phyloP scores from a whole-genome alignment of 2,797 vertebrate species.

The Poecilia wingei region DNA sequence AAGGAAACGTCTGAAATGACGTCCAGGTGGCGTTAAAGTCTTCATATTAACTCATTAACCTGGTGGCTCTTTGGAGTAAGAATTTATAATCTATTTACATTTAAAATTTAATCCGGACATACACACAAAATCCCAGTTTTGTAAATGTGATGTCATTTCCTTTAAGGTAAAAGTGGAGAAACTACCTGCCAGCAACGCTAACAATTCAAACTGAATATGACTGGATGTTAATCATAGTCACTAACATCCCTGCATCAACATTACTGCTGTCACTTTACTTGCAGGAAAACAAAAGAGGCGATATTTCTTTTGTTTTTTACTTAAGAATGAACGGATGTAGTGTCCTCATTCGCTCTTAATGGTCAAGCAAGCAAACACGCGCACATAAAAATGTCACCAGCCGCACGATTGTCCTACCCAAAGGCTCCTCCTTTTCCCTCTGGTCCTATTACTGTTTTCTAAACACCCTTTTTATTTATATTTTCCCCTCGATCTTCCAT shows the following conservation, averaged over 20 bases:
- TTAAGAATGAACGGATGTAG: slow-evolving; percentile 14
- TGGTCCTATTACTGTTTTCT: slow-evolving; percentile 38
- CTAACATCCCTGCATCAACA: background rate
- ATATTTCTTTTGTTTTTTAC: slow-evolving; percentile 17
- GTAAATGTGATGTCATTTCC: background rate
- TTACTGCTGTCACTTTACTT: background rate
- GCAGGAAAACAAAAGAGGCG: background rate
- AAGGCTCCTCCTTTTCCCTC: slow-evolving; percentile 29
- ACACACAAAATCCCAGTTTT: background rate
- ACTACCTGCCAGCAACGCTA: slow-evolving; percentile 1
- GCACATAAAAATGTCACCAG: slow-evolving; percentile 63
- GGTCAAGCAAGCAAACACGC: slow-evolving; percentile 59
- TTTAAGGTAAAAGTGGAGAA: background rate
- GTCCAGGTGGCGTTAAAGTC: background rate
- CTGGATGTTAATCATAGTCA: background rate
- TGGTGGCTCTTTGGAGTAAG: background rate
- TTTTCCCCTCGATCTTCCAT: slow-evolving; percentile 22
- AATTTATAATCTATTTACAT: background rate
- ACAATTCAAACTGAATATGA: background rate
- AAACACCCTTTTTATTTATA: slow-evolving; percentile 51
- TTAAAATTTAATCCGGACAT: background rate
- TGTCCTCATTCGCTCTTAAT: slow-evolving; percentile 50
- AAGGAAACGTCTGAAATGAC: background rate
- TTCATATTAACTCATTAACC: background rate
- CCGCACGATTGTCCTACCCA: slow-evolving; percentile 48